These are phyloP conservation scores for Esox masquinongy DNA, from an alignment of 2,797 vertebrate genomes.

Conservation along the genomic window DNA sequence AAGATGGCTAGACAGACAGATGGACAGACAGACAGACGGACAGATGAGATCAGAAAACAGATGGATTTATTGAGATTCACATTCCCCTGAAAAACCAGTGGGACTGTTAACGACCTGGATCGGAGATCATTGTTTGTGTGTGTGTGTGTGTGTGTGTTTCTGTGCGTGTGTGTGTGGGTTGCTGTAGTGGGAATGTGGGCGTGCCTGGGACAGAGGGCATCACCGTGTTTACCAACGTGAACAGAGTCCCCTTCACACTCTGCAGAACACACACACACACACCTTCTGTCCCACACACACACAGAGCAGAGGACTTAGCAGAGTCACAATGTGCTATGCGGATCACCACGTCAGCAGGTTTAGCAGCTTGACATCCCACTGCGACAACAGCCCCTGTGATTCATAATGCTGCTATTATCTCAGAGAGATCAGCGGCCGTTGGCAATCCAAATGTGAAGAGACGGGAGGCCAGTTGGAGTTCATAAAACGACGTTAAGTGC, in stretches of 20 bases:
- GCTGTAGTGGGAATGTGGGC: neutral
- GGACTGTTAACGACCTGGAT: neutral
- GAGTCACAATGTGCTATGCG: neutral
- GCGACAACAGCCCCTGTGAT: neutral
- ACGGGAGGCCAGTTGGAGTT: neutral
- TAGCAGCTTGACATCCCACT: neutral
- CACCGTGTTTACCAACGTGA: too few species aligned
- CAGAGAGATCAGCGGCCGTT: neutral
- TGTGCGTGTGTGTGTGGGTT: neutral
- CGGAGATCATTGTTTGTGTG: neutral
- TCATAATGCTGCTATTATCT: neutral
- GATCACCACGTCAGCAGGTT: neutral
- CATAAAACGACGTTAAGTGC: too few species aligned
- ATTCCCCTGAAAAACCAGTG: too few species aligned
- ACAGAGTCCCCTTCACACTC: neutral
- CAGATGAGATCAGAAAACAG: neutral
- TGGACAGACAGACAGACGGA: neutral
- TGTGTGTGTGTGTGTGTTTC: slow-evolving; percentile 14
- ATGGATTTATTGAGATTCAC: too few species aligned
- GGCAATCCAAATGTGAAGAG: neutral
- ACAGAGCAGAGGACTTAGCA: neutral
- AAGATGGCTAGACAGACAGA: too few species aligned
- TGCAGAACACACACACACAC: neutral
- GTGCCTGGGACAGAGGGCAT: neutral
- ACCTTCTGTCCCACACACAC: neutral